phyloP scores from a whole-genome alignment of 2,113 vertebrate genomes.

The Patagioenas fasciata region DNA sequence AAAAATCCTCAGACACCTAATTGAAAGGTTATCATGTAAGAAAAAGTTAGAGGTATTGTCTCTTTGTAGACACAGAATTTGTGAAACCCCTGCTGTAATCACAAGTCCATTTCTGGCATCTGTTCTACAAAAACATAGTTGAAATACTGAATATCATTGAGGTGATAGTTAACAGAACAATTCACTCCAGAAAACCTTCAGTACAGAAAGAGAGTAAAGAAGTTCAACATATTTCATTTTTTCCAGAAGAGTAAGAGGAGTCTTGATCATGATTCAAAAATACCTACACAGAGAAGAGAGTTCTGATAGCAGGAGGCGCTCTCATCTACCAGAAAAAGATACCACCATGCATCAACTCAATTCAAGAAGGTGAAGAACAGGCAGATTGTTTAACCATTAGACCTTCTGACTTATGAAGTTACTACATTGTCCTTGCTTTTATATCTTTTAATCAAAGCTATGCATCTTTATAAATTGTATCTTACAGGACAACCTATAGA shows the following conservation, averaged over 20 bases:
- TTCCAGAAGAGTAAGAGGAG: background rate
- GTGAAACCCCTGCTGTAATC: background rate
- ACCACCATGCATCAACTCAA: background rate
- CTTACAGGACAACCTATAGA: background rate
- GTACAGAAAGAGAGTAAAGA: background rate
- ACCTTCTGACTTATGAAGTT: background rate
- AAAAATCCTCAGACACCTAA: background rate
- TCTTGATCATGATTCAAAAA: background rate
- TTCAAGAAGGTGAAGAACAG: background rate
- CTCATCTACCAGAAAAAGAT: background rate
- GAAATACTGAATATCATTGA: background rate
- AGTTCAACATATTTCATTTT: background rate
- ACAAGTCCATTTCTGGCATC: background rate
- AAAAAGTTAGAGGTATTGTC: background rate
- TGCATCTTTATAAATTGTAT: background rate
- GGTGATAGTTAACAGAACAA: background rate
- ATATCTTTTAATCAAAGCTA: background rate
- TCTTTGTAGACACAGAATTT: background rate
- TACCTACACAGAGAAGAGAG: background rate
- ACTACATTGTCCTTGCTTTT: background rate
- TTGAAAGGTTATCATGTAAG: background rate
- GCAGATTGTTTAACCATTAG: background rate
- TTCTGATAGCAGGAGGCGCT: background rate
- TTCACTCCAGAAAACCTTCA: background rate
- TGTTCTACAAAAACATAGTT: background rate